These are phyloP conservation scores for Sceloporus tristichus DNA, from an alignment of 2,113 vertebrate genomes.

Conservation along the genomic window DNA sequence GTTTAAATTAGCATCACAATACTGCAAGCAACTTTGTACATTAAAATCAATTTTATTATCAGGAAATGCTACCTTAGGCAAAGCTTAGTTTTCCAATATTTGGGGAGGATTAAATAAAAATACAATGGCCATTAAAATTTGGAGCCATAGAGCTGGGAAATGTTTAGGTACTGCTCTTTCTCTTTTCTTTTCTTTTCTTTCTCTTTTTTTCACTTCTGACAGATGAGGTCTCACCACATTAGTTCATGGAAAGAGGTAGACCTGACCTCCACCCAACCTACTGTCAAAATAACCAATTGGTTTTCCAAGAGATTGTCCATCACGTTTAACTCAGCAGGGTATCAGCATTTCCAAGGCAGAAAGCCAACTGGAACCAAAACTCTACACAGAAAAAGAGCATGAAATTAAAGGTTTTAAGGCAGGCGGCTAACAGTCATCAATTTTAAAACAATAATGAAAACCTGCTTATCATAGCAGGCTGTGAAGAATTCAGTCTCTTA, in stretches of 20 bases:
- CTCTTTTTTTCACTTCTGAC: conserved; percentile 7
- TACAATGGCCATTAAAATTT: conserved; percentile 35
- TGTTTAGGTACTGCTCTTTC: background rate
- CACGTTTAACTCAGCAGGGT: conserved; percentile 73
- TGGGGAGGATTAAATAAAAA: conserved; percentile 43
- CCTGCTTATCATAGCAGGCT: conserved; percentile 74
- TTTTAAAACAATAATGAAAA: conserved; percentile 51
- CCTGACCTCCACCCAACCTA: conserved; percentile 50
- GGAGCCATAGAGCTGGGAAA: conserved; percentile 6
- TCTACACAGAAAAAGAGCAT: conserved; percentile 59
- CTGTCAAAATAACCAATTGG: conserved; percentile 63
- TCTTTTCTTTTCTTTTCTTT: background rate
- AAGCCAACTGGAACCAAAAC: conserved; percentile 74
- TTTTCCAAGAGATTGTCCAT: conserved; percentile 65
- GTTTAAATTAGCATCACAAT: conserved; percentile 36
- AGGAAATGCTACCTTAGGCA: conserved; percentile 31
- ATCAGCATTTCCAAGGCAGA: conserved; percentile 54
- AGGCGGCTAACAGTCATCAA: conserved; percentile 71
- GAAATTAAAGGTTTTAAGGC: conserved; percentile 75
- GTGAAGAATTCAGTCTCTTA: conserved; percentile 69
- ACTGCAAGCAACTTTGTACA: conserved; percentile 37
- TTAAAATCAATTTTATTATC: conserved; percentile 12
- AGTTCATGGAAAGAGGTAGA: conserved; percentile 54
- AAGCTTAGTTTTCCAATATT: conserved; percentile 23
- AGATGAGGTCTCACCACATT: conserved; percentile 36